Evolutionary conservation across 2,797 vertebrate species (phyloP), one percentile per base, ranked within the genome.

Genomic region (Carduelis carduelis): DNA sequence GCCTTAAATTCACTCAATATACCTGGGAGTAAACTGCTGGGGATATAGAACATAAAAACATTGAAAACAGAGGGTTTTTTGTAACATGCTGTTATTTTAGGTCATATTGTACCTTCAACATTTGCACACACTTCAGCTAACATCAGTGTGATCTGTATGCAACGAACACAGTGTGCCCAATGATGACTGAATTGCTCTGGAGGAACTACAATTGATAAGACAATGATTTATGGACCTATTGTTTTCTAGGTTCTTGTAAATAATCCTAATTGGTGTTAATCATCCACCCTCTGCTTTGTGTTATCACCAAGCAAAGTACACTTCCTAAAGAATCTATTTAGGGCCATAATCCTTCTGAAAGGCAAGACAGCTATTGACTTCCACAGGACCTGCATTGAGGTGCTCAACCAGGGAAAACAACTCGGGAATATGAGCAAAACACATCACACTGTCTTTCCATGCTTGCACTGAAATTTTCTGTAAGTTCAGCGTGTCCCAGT

Each of bases 201-300:
- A 94, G 80, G 92, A 96, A 93, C 95, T 81, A 21, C 87, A 86
- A 76, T 86, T 92, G 95, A 97, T 95, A 95, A 95, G 89, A 90
- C 80, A 72, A 77, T 90, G 94, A 96, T 96, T 95, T 96, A 96
- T 90, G 80, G 77, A 53, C 53, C 91, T 88, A 97, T 96, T 96
- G 94, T 95, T 93, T 96, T 92, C 87, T 49, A 88, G 70, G 68
- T 74, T 93, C 79, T 90, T 7, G 23, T 94, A 96, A 96, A 91
- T 95, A 96, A 95, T 61, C 91, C 70, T 95, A 93, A 94, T 93
- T 96, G 90, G 93, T 91, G 87, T 95, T 96, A 96, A 94, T 91
- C 87, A 94, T 95, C 85, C 80, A 93, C 63, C 76, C 87, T 90
- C 74, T 92, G 83, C 92, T 94, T 90, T 86, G 72, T 91, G 84